Percentiles rank a stretch among this genome's conserved stretches.
phyloP scores from a whole-genome alignment of 2,113 vertebrate species.

The Odontophorus gujanensis region DNA sequence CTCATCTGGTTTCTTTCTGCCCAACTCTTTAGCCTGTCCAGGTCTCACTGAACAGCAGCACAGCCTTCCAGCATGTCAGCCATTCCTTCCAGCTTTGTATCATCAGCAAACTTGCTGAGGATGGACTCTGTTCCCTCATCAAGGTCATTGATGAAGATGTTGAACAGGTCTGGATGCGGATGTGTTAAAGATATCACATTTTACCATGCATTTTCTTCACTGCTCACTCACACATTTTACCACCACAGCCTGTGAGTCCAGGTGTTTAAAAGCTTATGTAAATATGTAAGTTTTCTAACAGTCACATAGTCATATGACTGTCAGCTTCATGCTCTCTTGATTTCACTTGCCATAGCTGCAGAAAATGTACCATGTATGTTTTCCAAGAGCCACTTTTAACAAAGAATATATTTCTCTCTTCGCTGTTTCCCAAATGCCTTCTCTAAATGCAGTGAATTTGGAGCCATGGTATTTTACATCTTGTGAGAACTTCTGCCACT shows the following conservation, averaged over 20 bases:
- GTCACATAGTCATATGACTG: background rate
- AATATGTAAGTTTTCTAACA: background rate
- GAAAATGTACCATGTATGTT: background rate
- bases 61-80: no score
- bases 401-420: background rate
- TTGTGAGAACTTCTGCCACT: accelerated
- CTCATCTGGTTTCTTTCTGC: no score
- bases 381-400: background rate
- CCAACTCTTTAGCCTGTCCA: no score
- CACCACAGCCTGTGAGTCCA: background rate
- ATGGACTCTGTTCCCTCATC: no score
- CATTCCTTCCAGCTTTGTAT: no score
- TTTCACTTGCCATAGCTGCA: background rate
- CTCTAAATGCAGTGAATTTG: background rate
- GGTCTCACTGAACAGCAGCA: no score
- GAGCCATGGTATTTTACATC: background rate
- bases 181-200: background rate
- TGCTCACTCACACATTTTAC: background rate
- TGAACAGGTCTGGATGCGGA: no score
- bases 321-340: background rate
- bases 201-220: background rate
- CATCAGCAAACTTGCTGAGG: no score
- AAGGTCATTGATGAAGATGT: no score
- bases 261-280: background rate
- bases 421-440: background rate